phyloP scores from a whole-genome alignment of 2,888 invertebrate genomes.

The Leucophenga montana region DNA sequence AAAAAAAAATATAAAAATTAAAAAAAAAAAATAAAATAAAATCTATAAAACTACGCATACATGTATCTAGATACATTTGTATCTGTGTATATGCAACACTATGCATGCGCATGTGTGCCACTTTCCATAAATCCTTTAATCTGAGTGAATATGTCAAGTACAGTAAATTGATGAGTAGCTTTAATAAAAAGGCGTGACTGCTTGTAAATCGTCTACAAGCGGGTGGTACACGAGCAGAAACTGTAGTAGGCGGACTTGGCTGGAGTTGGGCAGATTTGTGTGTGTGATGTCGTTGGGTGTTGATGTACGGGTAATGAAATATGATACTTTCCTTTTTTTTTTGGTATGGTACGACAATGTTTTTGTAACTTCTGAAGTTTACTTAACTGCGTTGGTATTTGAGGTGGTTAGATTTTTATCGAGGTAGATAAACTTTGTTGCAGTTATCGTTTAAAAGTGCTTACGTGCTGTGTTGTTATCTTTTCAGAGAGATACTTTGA shows the following conservation, averaged over 20 bases:
- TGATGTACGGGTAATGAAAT: constrained; percentile 39
- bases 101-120: constrained; percentile 21
- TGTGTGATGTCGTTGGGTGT: background rate
- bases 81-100: constrained; percentile 24
- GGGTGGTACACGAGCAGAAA: constrained; percentile 5
- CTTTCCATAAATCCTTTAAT: constrained; percentile 58
- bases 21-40: constrained; percentile 3
- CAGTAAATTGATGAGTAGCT: constrained; percentile 64
- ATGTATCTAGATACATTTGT: constrained; percentile 31
- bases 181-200: constrained; percentile 64
- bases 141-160: constrained; percentile 56
- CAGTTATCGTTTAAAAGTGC: too few species aligned
- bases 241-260: background rate
- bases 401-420: too few species aligned
- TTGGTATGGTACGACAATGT: constrained; percentile 19
- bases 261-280: too few species aligned
- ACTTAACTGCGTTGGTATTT: background rate
- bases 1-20: constrained; percentile 4
- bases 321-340: constrained; percentile 43
- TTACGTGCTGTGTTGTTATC: background rate
- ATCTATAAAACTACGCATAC: constrained; percentile 21
- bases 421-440: too few species aligned
- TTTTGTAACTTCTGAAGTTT: constrained; percentile 24
- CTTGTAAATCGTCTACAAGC: constrained; percentile 53
- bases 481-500: background rate